Percentiles rank a stretch among this genome's conserved stretches.
These are phyloP conservation scores for Odontomachus brunneus DNA, from an alignment of 1,140 invertebrate genomes.

Conservation along the genomic window DNA sequence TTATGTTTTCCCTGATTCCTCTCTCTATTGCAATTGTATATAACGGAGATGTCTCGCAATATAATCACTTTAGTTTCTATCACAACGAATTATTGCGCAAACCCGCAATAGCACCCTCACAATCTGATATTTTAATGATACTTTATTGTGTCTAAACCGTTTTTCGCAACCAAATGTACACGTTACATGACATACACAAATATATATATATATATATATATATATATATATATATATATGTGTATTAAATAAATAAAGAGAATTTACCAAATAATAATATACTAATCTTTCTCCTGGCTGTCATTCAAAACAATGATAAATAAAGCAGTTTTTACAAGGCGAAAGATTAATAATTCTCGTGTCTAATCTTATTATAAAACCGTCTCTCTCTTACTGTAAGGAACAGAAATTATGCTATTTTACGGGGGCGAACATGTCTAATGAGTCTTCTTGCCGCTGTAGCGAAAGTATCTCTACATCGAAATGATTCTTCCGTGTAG, in stretches of 20 bases:
- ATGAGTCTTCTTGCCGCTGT: background rate
- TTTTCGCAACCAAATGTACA: too few relatives aligned
- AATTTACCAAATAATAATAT: slow-evolving; percentile 54
- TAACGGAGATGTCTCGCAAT: too few relatives aligned
- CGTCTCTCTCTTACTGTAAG: slow-evolving; percentile 58
- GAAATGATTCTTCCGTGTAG: background rate
- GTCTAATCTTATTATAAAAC: slow-evolving; percentile 75
- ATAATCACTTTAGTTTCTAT: too few relatives aligned
- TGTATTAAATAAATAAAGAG: slow-evolving; percentile 72
- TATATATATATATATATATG: slow-evolving; percentile 30
- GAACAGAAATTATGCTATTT: slow-evolving; percentile 48
- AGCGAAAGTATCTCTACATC: background rate
- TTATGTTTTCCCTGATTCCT: too few relatives aligned
- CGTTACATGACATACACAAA: background rate
- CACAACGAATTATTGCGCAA: too few relatives aligned
- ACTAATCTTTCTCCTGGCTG: slow-evolving; percentile 46
- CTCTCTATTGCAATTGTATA: too few relatives aligned
- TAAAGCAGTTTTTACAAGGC: slow-evolving; percentile 81
- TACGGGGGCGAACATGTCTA: too few relatives aligned
- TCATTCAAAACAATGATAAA: slow-evolving; percentile 76
- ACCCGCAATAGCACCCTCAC: too few relatives aligned
- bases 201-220: slow-evolving; percentile 10
- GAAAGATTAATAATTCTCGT: slow-evolving; percentile 59
- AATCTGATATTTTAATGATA: too few relatives aligned
- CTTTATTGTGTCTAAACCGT: too few relatives aligned